Percentiles rank a stretch among this genome's conserved stretches.
Conservation (phyloP, 2,113 vertebrate genomes). For the Silurus glanis region DNA sequence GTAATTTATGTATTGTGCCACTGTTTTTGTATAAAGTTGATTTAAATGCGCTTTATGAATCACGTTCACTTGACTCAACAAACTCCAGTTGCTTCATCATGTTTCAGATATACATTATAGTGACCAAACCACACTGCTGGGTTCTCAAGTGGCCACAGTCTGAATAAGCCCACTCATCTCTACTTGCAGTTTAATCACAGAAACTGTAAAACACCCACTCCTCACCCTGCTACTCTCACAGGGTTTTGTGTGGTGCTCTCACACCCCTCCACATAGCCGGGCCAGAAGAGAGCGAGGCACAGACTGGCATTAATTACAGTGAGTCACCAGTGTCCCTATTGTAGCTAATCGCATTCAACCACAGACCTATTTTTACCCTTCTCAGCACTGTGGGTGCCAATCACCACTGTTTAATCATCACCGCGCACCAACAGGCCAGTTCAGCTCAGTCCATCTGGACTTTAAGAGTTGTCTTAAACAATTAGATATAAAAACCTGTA, state of each 20-base stretch:
- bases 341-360: slow-evolving; percentile 15
- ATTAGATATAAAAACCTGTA: neutral
- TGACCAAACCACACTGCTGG: neutral
- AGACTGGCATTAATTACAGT: slow-evolving; percentile 32
- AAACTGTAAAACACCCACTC: slow-evolving; percentile 38
- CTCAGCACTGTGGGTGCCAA: slow-evolving; percentile 9
- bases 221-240: slow-evolving; percentile 26
- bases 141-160: neutral
- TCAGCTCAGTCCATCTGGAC: slow-evolving; percentile 17
- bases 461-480: neutral
- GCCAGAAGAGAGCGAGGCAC: slow-evolving; percentile 20
- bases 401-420: slow-evolving; percentile 32
- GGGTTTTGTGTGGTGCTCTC: slow-evolving; percentile 15
- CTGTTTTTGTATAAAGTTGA: neutral
- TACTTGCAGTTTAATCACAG: slow-evolving; percentile 30
- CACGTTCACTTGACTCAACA: neutral
- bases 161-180: slow-evolving; percentile 24
- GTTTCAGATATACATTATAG: neutral
- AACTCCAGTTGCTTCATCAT: neutral
- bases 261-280: neutral
- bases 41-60: neutral
- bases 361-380: slow-evolving; percentile 2
- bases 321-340: slow-evolving; percentile 30
- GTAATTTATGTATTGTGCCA: neutral
- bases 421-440: neutral